These are phyloP conservation scores for Harpagoxenus sublaevis DNA, from an alignment of 2,888 invertebrate genomes.

Conservation along the genomic window DNA sequence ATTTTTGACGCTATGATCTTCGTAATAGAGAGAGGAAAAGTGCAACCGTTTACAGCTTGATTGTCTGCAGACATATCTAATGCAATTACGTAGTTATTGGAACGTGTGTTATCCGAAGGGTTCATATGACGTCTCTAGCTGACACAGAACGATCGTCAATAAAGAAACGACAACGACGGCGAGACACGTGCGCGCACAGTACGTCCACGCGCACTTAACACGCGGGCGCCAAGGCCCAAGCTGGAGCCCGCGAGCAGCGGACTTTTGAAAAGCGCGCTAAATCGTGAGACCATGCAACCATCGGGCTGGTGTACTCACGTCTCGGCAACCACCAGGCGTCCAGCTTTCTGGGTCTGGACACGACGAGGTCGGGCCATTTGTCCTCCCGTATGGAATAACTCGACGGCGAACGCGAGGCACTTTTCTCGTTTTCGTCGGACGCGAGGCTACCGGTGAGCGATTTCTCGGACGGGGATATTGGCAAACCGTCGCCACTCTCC, in stretches of 20 bases:
- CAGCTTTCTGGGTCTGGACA: slow-evolving; percentile 84
- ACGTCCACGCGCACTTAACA: slow-evolving; percentile 10
- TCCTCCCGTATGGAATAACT: slow-evolving; percentile 88
- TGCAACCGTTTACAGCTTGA: not conserved
- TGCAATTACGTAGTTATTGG: not conserved
- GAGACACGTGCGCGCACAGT: slow-evolving; percentile 34
- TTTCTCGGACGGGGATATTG: slow-evolving; percentile 85
- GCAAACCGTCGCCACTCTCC: slow-evolving; percentile 82
- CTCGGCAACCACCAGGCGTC: slow-evolving; percentile 85
- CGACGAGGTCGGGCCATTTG: slow-evolving; percentile 85
- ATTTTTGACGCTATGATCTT: not conserved
- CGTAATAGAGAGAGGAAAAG: not conserved
- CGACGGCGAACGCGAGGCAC: slow-evolving; percentile 88
- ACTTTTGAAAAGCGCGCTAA: slow-evolving; percentile 68
- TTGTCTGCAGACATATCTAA: not conserved
- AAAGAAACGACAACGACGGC: not conserved
- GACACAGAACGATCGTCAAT: slow-evolving; percentile 24
- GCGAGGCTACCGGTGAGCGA: slow-evolving; percentile 85
- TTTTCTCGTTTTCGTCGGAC: slow-evolving; percentile 86
- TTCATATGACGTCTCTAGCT: slow-evolving; percentile 19
- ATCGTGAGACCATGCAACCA: slow-evolving; percentile 56
- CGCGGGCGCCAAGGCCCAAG: slow-evolving; percentile 12
- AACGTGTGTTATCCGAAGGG: not conserved
- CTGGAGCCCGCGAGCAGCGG: slow-evolving; percentile 19
- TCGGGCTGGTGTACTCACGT: slow-evolving; percentile 81